Percentiles rank a stretch among this genome's conserved stretches.
Evolutionary conservation across 2,113 vertebrate species (phyloP).

Genomic region (Abramis brama): DNA sequence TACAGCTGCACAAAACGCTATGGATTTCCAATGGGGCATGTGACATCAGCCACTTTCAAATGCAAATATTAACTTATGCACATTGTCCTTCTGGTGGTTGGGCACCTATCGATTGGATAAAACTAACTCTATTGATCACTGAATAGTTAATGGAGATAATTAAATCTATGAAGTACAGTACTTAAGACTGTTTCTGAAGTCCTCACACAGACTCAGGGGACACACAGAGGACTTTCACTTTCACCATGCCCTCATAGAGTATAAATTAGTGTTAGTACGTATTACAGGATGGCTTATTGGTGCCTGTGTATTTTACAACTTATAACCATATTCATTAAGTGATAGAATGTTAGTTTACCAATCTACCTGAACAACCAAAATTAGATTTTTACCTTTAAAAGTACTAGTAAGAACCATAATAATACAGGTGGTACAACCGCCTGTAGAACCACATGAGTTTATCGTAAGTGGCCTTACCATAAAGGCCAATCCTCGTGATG

Average conservation of each 20-base stretch:
- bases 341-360: no score
- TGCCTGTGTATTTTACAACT: no score
- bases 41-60: constrained; percentile 81
- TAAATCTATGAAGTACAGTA: constrained; percentile 77
- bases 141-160: constrained; percentile 84
- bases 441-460: not conserved
- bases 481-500: no score
- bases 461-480: no score
- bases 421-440: not conserved
- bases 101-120: constrained; percentile 79
- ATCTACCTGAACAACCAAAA: no score
- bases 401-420: not conserved
- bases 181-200: constrained; percentile 73
- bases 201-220: constrained; percentile 44
- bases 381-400: no score
- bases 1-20: constrained; percentile 82
- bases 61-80: constrained; percentile 84
- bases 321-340: no score
- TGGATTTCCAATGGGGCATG: constrained; percentile 81
- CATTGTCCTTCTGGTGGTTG: constrained; percentile 77
- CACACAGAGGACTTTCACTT: constrained; percentile 49
- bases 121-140: constrained; percentile 83
- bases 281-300: no score
- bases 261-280: constrained; percentile 41
- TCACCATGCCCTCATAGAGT: constrained; percentile 40